Base-by-base conservation (phyloP, 2,888 invertebrate genomes). In the Ectemnius lituratus region DNA sequence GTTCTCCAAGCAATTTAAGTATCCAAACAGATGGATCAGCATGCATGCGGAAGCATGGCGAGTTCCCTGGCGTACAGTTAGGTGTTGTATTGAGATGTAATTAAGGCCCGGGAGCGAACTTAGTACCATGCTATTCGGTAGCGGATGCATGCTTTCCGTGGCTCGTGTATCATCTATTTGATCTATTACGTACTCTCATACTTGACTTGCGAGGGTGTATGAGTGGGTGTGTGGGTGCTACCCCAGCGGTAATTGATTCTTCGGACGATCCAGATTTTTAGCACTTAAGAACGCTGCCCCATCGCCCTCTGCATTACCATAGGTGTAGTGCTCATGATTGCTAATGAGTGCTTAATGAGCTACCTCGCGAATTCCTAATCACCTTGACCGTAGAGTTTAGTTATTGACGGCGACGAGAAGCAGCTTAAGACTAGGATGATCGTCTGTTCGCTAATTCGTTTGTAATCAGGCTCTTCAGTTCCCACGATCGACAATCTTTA, bases 171-270 rank as follows among this genome's bases (percentile, higher is more conserved):
- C 52, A 52, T 52, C 13, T n/a, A 52, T 52, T 52, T 16, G 52
- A 37, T 37, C 37, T 37, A 37, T 37, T 37, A 37, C 37, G 8
- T 4, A 37, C 37, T 37, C 37, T 8, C 37, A 6, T 37, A 37
- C 3, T 6, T 0, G 8, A 1, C 60, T 23, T 3, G 23, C 23
- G 23, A 23, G 45, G 45, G 16, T 18, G 37, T 49, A 58, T 45
- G 23, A 3, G 49, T 28, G 16, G 14, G 60, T 52, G 61, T 49
- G 56, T 23, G 28, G 63, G 63, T 37, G 56, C 56, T 13, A 28
- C 4, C 37, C 16, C 8, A 13, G 0, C 27, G 63, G 63, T 64
- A 64, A 64, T 64, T 64, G 63, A 64, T 47, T 64, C 16, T 27
- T 64, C 27, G 28, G 16, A 14, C 18, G 52, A 16, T 14, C 23